Evolutionary conservation across 2,888 invertebrate genomes (phyloP).

Genomic region (Ormyrus thymus): DNA sequence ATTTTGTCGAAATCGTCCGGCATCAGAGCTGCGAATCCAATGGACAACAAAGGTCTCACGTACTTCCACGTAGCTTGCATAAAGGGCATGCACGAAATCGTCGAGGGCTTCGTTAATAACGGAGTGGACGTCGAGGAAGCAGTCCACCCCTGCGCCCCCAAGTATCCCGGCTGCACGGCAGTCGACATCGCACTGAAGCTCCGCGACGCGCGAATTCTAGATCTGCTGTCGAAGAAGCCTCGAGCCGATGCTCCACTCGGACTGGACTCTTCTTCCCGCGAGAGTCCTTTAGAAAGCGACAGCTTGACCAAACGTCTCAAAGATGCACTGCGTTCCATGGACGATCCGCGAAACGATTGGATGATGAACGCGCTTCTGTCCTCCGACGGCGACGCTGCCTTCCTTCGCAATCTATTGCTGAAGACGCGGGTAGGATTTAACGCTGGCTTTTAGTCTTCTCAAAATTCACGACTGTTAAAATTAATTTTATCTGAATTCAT

Average conservation of each 20-base stretch:
- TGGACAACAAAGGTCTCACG: slow-evolving; percentile 26
- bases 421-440: background rate
- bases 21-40: background rate
- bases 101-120: background rate
- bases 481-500: background rate
- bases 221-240: slow-evolving; percentile 6
- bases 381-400: background rate
- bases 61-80: slow-evolving; percentile 30
- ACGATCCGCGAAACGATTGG: background rate
- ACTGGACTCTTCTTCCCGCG: slow-evolving; percentile 7
- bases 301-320: background rate
- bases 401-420: slow-evolving; percentile 4
- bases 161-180: slow-evolving; percentile 7
- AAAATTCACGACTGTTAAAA: background rate
- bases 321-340: background rate
- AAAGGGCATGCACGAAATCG: background rate
- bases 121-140: slow-evolving; percentile 3
- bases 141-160: background rate
- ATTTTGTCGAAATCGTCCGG: background rate
- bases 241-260: background rate
- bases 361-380: background rate
- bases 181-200: slow-evolving; percentile 17
- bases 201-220: background rate
- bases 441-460: background rate
- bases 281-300: no score